Evolutionary conservation across 2,888 invertebrate species (phyloP).

Genomic region (Amphipyra berbera): DNA sequence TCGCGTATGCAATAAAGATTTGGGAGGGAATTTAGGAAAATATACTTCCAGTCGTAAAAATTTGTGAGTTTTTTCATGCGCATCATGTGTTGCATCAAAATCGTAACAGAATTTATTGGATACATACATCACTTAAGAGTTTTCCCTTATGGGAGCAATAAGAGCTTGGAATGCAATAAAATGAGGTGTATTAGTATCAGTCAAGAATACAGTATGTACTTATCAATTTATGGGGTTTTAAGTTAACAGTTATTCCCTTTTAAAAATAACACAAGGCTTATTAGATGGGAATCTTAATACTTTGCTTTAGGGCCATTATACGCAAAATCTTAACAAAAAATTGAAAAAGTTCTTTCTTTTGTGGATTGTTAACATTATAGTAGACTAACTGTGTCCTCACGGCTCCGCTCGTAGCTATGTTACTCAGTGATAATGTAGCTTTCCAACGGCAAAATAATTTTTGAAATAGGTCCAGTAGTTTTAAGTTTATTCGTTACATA

Average conservation of each 20-base stretch:
- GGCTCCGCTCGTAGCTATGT: too few relatives aligned
- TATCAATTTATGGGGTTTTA: background rate
- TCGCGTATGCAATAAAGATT: constrained; percentile 83
- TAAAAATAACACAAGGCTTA: too few relatives aligned
- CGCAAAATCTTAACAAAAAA: too few relatives aligned
- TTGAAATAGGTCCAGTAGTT: too few relatives aligned
- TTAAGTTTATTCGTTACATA: too few relatives aligned
- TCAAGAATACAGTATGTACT: constrained; percentile 1
- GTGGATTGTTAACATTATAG: too few relatives aligned
- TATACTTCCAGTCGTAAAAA: constrained; percentile 63
- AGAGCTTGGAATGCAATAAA: constrained; percentile 17
- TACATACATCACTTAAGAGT: constrained; percentile 47
- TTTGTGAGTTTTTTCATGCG: constrained; percentile 53
- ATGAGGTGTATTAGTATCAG: constrained; percentile 29
- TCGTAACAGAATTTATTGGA: constrained; percentile 46
- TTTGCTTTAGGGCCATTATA: too few relatives aligned
- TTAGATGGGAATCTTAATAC: too few relatives aligned
- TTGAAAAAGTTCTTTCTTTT: too few relatives aligned
- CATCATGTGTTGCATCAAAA: constrained; percentile 54
- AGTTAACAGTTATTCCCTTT: background rate
- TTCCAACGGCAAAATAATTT: too few relatives aligned
- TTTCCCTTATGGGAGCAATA: constrained; percentile 20
- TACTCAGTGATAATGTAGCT: too few relatives aligned
- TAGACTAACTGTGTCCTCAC: too few relatives aligned
- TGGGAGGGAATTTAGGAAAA: constrained; percentile 72